These are phyloP conservation scores for Lordiphosa clarofinis DNA, from an alignment of 1,140 invertebrate genomes.

Conservation along the genomic window DNA sequence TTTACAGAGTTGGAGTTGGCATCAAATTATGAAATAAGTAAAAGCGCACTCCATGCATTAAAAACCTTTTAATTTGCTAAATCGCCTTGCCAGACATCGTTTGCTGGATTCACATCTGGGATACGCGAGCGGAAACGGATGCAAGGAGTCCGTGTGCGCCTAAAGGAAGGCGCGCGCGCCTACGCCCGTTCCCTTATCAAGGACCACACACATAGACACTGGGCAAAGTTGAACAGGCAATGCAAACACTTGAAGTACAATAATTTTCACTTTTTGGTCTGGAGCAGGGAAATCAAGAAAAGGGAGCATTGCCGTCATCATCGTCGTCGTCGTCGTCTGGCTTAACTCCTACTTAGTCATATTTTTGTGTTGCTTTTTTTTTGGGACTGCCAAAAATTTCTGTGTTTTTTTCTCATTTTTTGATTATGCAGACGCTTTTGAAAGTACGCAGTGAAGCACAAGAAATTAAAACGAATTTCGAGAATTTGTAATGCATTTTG, in stretches of 20 bases:
- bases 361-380: neutral
- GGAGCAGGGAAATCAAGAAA: slow-evolving; percentile 31
- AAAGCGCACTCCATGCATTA: slow-evolving; percentile 78
- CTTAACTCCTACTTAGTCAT: slow-evolving; percentile 6
- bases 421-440: slow-evolving; percentile 18
- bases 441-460: slow-evolving; percentile 60
- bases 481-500: slow-evolving; percentile 49
- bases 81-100: slow-evolving; percentile 78
- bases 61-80: slow-evolving; percentile 80
- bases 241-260: slow-evolving; percentile 63
- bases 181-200: slow-evolving; percentile 2
- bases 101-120: slow-evolving; percentile 18
- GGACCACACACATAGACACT: slow-evolving; percentile 39
- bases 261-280: slow-evolving; percentile 66
- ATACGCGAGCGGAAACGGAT: slow-evolving; percentile 60
- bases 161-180: slow-evolving; percentile 49
- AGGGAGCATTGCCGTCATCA: slow-evolving; percentile 12
- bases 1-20: slow-evolving; percentile 31
- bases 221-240: slow-evolving; percentile 59
- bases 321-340: slow-evolving; percentile 40
- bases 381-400: slow-evolving; percentile 9
- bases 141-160: slow-evolving; percentile 61
- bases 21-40: slow-evolving; percentile 76
- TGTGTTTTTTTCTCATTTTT: slow-evolving; percentile 15
- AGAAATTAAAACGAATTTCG: slow-evolving; percentile 33